Evolutionary conservation across 2,113 vertebrate species (phyloP), one percentile per base, ranked within the genome.

Genomic region (Cyprinus carpio): DNA sequence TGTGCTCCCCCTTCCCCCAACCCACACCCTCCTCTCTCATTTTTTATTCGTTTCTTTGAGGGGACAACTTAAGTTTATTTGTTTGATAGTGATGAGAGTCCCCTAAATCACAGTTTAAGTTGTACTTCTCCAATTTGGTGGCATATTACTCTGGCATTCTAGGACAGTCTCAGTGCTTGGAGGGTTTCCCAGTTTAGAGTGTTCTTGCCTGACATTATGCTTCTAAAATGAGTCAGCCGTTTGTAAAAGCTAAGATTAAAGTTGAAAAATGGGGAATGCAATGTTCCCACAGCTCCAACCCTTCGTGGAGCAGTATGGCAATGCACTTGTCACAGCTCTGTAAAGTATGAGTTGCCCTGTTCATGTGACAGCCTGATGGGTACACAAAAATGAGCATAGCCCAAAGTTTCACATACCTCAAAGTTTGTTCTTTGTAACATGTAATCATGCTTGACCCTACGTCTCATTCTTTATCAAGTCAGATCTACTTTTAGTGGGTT

Each of bases 161-260:
- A 20, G 78, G 69, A 87, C 60, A 81, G 60, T 84, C 72, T 69
- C 65, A 62, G 71, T 65, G 69, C 72, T 89, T 86, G 78, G 86
- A 90, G 81, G 71, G 67, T 71, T 88, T 86, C 87, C 84, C 77
- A 84, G 85, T 82, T 89, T 85, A 74, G 69, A 82, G 84, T 34
- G 78, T 65, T 80, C 71, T 75, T 34, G 80, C 74, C 58, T 84
- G 83, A 75, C 85, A 81, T 85, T 65, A 79, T 69, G 65, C 85
- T 54, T 83, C 74, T 76, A 69, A 86, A 89, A 87, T 91, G 87
- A 91, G 86, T 91, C 87, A 84, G 85, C 77, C 74, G 62, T 91
- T 90, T 91, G 81, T 84, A 84, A 72, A 75, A 78, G 79, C 8
- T 87, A 67, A 91, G 90, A 90, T 93, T 92, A 90, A 88, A 87